phyloP scores from a whole-genome alignment of 2,797 vertebrate genomes.

The Rhinogobio ventralis region DNA sequence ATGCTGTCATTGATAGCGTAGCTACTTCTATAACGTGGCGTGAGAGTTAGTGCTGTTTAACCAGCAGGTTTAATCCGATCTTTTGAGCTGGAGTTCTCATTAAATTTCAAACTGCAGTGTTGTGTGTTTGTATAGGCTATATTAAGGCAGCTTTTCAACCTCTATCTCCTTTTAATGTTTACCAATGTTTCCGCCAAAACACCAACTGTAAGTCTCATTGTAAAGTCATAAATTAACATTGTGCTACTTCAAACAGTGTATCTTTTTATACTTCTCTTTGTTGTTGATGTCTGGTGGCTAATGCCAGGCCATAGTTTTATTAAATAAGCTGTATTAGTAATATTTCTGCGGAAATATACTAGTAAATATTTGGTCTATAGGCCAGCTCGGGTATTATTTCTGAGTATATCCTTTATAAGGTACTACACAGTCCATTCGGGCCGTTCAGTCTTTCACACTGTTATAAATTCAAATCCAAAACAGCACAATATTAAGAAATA shows the following conservation, averaged over 20 bases:
- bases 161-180: background rate
- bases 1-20: background rate
- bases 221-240: background rate
- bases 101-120: background rate
- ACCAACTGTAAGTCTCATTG: background rate
- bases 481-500: background rate
- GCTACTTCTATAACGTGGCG: background rate
- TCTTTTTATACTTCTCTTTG: background rate
- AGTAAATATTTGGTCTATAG: background rate
- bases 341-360: background rate
- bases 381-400: no score
- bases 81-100: background rate
- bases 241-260: background rate
- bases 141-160: background rate
- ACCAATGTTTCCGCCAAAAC: background rate
- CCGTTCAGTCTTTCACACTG: no score
- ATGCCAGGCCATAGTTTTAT: background rate
- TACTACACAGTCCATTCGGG: background rate
- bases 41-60: constrained; percentile 18
- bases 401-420: no score
- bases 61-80: background rate
- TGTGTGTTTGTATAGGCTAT: background rate
- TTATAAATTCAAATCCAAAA: no score
- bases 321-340: background rate
- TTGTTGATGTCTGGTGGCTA: background rate